Percentiles rank a stretch among this genome's conserved stretches.
phyloP scores from a whole-genome alignment of 2,888 invertebrate species.

The Pristionchus entomophagus region DNA sequence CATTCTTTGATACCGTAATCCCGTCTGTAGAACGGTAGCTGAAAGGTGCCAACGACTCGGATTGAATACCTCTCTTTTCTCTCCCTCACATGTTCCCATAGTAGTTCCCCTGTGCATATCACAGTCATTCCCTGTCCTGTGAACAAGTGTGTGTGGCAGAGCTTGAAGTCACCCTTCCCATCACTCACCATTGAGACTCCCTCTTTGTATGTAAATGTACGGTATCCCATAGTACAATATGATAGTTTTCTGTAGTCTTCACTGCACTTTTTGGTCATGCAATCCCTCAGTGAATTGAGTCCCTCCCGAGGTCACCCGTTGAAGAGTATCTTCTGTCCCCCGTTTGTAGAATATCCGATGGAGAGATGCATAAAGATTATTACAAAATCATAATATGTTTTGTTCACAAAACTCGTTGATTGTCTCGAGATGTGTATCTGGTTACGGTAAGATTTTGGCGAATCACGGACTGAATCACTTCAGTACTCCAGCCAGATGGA shows the following conservation, averaged over 20 bases:
- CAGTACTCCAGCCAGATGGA: slow-evolving; percentile 23
- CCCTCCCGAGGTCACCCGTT: neutral
- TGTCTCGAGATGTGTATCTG: neutral
- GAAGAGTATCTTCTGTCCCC: neutral
- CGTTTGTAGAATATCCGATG: neutral
- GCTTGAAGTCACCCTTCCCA: neutral
- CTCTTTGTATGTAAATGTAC: neutral
- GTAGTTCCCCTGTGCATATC: neutral
- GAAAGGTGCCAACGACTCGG: neutral
- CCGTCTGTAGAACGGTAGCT: neutral
- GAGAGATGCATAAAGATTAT: slow-evolving; percentile 24
- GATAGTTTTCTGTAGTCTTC: neutral
- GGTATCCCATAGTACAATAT: slow-evolving; percentile 10
- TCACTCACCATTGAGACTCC: neutral
- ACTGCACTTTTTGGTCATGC: neutral
- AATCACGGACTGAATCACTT: neutral
- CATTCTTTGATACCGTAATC: neutral
- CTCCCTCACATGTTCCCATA: neutral
- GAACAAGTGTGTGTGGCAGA: neutral
- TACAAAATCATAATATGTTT: neutral
- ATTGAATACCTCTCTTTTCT: neutral
- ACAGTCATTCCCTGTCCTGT: neutral
- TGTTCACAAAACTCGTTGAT: neutral
- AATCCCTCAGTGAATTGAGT: neutral
- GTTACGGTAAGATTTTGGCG: neutral